Percentiles rank a stretch among this genome's conserved stretches.
These are phyloP conservation scores for Antennarius maculatus DNA, from an alignment of 2,797 vertebrate genomes.

Conservation along the genomic window DNA sequence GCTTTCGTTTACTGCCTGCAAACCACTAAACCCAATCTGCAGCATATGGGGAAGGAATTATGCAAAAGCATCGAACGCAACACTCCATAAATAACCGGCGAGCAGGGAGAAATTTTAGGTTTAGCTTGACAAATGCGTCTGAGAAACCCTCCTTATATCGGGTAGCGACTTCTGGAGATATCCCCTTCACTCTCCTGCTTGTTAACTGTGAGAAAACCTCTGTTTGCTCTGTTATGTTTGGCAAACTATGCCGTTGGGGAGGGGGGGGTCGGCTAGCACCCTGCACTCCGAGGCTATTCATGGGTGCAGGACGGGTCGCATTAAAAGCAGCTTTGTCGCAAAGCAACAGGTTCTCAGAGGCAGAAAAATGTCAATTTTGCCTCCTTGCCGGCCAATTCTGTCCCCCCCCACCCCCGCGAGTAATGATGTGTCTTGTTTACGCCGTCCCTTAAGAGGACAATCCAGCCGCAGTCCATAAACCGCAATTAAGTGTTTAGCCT, in stretches of 20 bases:
- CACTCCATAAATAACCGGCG: constrained; percentile 68
- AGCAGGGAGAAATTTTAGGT: constrained; percentile 39
- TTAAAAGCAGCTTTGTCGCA: constrained; percentile 88
- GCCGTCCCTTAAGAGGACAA: constrained; percentile 76
- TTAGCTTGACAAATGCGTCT: constrained; percentile 58
- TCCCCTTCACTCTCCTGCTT: constrained; percentile 61
- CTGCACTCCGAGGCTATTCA: constrained; percentile 76
- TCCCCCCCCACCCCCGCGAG: constrained; percentile 58
- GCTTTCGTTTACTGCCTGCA: constrained; percentile 33
- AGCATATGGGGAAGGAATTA: constrained; percentile 65
- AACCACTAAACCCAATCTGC: constrained; percentile 50
- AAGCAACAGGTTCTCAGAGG: constrained; percentile 85
- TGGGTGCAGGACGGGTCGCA: constrained; percentile 72
- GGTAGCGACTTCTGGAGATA: constrained; percentile 46
- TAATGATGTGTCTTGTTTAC: constrained; percentile 88
- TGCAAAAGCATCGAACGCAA: constrained; percentile 56
- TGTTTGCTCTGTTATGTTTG: constrained; percentile 80
- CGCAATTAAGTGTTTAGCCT: constrained; percentile 81
- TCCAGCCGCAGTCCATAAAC: constrained; percentile 78
- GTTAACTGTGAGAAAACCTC: constrained; percentile 80
- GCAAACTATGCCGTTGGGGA: constrained; percentile 64
- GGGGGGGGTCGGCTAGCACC: constrained; percentile 68
- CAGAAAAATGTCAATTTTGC: constrained; percentile 85
- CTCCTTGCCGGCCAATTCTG: constrained; percentile 67
- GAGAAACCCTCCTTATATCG: constrained; percentile 29